phyloP scores from a whole-genome alignment of 1,140 invertebrate species.

The Calycopis cecrops region DNA sequence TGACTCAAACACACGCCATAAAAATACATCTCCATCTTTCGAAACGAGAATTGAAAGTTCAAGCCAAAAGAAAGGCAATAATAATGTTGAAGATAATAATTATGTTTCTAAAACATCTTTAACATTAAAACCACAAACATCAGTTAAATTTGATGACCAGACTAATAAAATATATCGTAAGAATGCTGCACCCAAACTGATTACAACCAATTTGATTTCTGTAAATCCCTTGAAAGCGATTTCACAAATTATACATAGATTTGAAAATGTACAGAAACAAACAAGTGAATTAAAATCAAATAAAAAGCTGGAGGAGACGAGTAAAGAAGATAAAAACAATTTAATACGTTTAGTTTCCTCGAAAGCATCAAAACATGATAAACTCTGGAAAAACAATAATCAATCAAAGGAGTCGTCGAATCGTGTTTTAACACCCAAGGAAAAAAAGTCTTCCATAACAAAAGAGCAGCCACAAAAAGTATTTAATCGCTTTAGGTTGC shows the following conservation, averaged over 20 bases:
- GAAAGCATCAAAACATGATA: background rate
- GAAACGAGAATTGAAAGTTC: background rate
- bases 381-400: background rate
- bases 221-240: slow-evolving; percentile 61
- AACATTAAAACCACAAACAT: slow-evolving; percentile 36
- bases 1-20: slow-evolving; percentile 3
- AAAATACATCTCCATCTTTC: too few species aligned
- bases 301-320: slow-evolving; percentile 25
- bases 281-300: slow-evolving; percentile 25
- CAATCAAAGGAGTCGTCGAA: slow-evolving; percentile 14
- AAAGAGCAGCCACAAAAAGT: slow-evolving; percentile 15
- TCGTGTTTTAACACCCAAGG: slow-evolving; percentile 9
- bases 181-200: slow-evolving; percentile 30
- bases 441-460: slow-evolving; percentile 14
- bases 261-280: slow-evolving; percentile 54
- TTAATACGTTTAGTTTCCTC: background rate
- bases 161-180: slow-evolving; percentile 15
- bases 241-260: slow-evolving; percentile 55
- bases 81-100: slow-evolving; percentile 18
- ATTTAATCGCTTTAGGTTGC: slow-evolving; percentile 19
- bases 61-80: slow-evolving; percentile 17
- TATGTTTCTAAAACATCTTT: slow-evolving; percentile 50
- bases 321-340: background rate
- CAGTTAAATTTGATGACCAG: slow-evolving; percentile 24
- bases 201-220: slow-evolving; percentile 24